Evolutionary conservation across 2,113 vertebrate genomes (phyloP), one percentile per base, ranked within the genome.

Genomic region (Brachionichthys hirsutus): DNA sequence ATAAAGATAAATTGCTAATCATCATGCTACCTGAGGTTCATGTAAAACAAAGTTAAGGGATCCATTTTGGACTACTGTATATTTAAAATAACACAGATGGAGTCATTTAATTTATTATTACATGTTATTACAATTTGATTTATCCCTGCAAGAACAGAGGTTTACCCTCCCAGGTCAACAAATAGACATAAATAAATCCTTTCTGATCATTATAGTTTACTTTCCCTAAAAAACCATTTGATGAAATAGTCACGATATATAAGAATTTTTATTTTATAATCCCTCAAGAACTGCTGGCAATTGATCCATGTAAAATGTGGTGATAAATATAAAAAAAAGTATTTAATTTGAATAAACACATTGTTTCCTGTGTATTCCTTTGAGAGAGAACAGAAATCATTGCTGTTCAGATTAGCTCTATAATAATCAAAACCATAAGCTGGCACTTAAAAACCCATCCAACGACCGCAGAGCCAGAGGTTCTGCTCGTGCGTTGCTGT

Each of bases 361-460:
- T 30, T 30, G 24, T 30, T 30, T 30, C 24, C 24, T 30, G 24
- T 30, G 24, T 1, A 30, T 30, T n/a, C 24, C 1, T 30, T 30
- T 30, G 24, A 8, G 24, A 30, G 24, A 30, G 24, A 30, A 30
- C 24, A 30, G 24, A 30, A 8, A 30, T 30, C 24, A 30, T 8
- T 30, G 24, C 24, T 30, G 24, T 8, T 30, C 24, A 30, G 24
- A 30, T 30, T 30, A 8, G 24, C 24, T 30, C 48, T 46, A 9
- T 30, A 51, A 47, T 52, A 8, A 44, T 47, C 48, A 14, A 58
- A 30, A 20, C 19, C 38, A 60, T 14, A 50, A 55, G 40, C 55
- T 52, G 47, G n/a, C 45, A 46, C 44, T 54, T 54, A 58, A 65
- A 49, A 72, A 49, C 19, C 17, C 17, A 54, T 51, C 62, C 38